These are phyloP conservation scores for Masticophis lateralis DNA, from an alignment of 2,797 vertebrate genomes.

Conservation along the genomic window DNA sequence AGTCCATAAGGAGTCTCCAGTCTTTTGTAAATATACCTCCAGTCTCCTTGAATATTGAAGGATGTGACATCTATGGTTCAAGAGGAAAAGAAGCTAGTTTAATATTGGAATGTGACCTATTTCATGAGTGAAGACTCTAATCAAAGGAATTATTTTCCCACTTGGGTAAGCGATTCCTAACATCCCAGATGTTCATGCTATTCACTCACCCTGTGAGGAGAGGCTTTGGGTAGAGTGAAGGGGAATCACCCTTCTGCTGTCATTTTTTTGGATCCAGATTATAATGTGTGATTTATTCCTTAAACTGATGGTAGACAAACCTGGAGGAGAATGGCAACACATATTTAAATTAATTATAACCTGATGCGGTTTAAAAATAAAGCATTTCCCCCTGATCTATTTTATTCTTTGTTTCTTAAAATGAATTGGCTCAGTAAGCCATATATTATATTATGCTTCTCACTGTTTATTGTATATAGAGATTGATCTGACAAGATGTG, in stretches of 20 bases:
- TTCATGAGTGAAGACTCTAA: not conserved
- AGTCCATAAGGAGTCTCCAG: not conserved
- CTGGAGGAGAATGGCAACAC: not conserved
- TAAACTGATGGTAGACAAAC: not conserved
- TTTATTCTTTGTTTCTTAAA: constrained; percentile 11
- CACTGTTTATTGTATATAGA: not conserved
- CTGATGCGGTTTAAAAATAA: not conserved
- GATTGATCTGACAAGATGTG: constrained; percentile 1
- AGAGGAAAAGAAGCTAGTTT: not conserved
- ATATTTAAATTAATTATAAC: constrained; percentile 15
- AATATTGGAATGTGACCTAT: not conserved
- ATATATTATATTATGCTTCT: constrained; percentile 11
- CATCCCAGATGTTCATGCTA: not conserved
- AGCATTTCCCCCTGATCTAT: not conserved
- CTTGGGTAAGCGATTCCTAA: not conserved
- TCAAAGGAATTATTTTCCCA: not conserved
- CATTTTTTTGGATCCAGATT: not conserved
- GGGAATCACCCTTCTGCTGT: not conserved
- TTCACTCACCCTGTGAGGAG: not conserved
- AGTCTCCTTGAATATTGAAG: not conserved
- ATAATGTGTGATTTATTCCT: not conserved
- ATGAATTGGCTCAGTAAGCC: constrained; percentile 5
- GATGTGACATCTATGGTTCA: too few species aligned
- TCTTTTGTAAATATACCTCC: not conserved
- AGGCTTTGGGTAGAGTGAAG: not conserved